These are phyloP conservation scores for Hiodon alosoides DNA, from an alignment of 2,113 vertebrate species.

Conservation along the genomic window DNA sequence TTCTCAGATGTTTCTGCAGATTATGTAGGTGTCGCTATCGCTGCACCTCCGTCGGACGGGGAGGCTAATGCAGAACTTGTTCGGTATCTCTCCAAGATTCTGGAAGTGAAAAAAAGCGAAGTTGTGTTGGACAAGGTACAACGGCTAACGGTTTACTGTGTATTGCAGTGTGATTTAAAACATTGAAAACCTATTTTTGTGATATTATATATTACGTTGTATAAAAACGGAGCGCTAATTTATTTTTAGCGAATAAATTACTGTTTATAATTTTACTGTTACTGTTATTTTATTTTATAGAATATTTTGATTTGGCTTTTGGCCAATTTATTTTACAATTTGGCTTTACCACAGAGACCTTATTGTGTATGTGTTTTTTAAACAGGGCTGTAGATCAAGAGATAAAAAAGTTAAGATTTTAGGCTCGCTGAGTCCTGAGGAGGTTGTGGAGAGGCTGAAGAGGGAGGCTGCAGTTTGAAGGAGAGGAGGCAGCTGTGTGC, in stretches of 20 bases:
- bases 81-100: conserved; percentile 76
- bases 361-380: neutral
- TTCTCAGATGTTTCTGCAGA: conserved; percentile 69
- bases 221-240: too few species aligned
- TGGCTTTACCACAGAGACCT: neutral
- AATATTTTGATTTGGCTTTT: too few species aligned
- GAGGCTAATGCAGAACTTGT: conserved; percentile 86
- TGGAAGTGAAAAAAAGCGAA: conserved; percentile 77
- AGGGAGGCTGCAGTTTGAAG: conserved; percentile 56
- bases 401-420: conserved; percentile 83
- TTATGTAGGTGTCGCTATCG: conserved; percentile 76
- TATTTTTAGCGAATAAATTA: too few species aligned
- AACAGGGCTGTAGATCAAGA: conserved; percentile 82
- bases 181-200: too few species aligned
- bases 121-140: conserved; percentile 79
- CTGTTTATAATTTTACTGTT: too few species aligned
- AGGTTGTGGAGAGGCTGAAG: conserved; percentile 74
- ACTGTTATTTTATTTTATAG: too few species aligned
- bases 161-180: neutral
- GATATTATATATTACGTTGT: too few species aligned
- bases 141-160: neutral
- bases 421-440: conserved; percentile 65
- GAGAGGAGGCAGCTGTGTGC: neutral
- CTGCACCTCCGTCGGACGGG: conserved; percentile 82
- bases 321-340: neutral